A percentile compares a stretch with the other conserved stretches of the same genome.
phyloP scores from a whole-genome alignment of 1,140 invertebrate genomes.

The Druon quercuslanigerum region DNA sequence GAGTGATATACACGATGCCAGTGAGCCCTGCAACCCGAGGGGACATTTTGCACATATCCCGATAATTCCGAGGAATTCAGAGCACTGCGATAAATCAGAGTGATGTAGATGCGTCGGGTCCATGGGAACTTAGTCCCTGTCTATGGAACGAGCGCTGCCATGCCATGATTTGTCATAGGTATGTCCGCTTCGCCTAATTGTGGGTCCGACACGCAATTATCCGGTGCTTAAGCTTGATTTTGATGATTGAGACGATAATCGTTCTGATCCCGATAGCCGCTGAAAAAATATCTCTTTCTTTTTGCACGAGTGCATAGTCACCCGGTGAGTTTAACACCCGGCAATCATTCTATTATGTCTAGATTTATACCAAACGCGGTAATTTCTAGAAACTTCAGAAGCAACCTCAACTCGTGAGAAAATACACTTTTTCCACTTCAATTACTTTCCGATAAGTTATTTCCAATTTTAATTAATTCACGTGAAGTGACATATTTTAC shows the following conservation, averaged over 20 bases:
- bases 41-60: slow-evolving; percentile 57
- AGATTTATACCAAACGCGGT: slow-evolving; percentile 59
- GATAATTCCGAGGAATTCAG: slow-evolving; percentile 65
- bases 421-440: slow-evolving; percentile 40
- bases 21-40: slow-evolving; percentile 10
- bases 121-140: slow-evolving; percentile 63
- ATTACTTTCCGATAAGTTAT: slow-evolving; percentile 34
- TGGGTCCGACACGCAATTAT: slow-evolving; percentile 57
- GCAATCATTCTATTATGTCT: slow-evolving; percentile 64
- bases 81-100: slow-evolving; percentile 64
- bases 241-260: slow-evolving; percentile 54
- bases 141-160: slow-evolving; percentile 30
- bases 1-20: slow-evolving; percentile 8
- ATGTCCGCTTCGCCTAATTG: slow-evolving; percentile 58
- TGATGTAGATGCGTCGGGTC: slow-evolving; percentile 56
- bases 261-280: slow-evolving; percentile 33
- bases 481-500: slow-evolving; percentile 42
- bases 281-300: slow-evolving; percentile 47
- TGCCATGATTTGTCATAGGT: slow-evolving; percentile 67
- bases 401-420: slow-evolving; percentile 51
- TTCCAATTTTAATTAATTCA: slow-evolving; percentile 44
- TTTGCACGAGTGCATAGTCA: slow-evolving; percentile 34
- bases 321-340: slow-evolving; percentile 33
- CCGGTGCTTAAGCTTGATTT: slow-evolving; percentile 65
- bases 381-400: slow-evolving; percentile 55